Percentiles rank a stretch among this genome's conserved stretches.
Evolutionary conservation across 2,888 invertebrate genomes (phyloP).

Genomic region (Pterobdella sp.): DNA sequence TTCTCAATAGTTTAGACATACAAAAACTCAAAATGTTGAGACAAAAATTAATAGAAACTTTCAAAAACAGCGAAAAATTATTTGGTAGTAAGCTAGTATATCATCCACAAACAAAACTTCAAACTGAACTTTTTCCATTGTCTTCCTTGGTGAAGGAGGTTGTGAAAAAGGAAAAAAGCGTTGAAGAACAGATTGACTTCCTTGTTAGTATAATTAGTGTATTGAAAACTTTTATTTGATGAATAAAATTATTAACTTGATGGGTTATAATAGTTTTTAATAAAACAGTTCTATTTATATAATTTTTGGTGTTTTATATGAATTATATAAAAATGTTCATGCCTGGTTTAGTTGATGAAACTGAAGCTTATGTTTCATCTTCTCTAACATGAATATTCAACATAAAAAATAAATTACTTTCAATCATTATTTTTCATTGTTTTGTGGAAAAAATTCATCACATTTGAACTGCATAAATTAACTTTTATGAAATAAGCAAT

Average conservation of each 20-base stretch:
- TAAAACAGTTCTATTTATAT: too few relatives aligned
- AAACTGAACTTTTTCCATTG: neutral
- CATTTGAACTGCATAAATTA: too few relatives aligned
- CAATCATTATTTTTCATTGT: too few relatives aligned
- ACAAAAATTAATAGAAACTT: neutral
- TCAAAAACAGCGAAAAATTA: neutral
- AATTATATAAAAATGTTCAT: too few relatives aligned
- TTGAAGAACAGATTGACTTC: neutral
- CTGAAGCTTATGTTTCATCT: slow-evolving; percentile 8
- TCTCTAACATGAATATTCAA: too few relatives aligned
- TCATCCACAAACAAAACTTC: neutral
- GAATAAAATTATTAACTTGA: too few relatives aligned
- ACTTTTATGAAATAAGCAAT: too few relatives aligned
- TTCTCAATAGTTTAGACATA: neutral
- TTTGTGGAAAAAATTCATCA: too few relatives aligned
- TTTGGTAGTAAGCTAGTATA: neutral
- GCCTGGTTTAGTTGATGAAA: neutral
- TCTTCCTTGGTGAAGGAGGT: neutral
- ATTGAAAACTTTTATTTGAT: too few relatives aligned
- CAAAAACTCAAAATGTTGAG: neutral
- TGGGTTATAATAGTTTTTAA: too few relatives aligned
- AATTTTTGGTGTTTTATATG: too few relatives aligned
- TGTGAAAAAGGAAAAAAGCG: neutral
- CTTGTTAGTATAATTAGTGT: neutral
- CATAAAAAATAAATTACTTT: too few relatives aligned